Conservation (phyloP, 1,140 invertebrate genomes). For the Druon quercuslanigerum region DNA sequence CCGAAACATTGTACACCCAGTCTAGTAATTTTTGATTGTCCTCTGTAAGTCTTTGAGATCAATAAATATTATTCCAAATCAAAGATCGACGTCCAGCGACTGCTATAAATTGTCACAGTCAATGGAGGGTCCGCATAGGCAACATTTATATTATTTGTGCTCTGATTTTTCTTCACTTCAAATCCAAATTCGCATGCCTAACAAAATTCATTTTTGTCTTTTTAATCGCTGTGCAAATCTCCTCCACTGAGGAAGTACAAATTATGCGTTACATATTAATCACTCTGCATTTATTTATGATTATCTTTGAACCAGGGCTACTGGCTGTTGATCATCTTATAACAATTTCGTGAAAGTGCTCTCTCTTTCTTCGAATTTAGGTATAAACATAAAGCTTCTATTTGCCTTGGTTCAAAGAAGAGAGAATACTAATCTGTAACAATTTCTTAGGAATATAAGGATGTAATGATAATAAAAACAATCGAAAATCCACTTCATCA, state of each 20-base stretch:
- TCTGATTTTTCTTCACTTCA: neutral
- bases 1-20: neutral
- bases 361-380: neutral
- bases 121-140: conserved; percentile 35
- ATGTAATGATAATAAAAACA: conserved; percentile 23
- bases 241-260: conserved; percentile 41
- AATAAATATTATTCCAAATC: conserved; percentile 20
- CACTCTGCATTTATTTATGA: conserved; percentile 39
- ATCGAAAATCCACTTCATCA: neutral
- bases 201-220: neutral
- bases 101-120: conserved; percentile 21
- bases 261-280: conserved; percentile 32
- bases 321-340: neutral
- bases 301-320: conserved; percentile 25
- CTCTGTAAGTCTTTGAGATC: conserved; percentile 11
- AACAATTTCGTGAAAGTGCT: neutral
- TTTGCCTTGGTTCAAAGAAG: conserved; percentile 1
- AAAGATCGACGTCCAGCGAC: conserved; percentile 13
- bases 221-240: conserved; percentile 34
- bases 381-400: neutral
- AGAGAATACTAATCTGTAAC: conserved; percentile 15
- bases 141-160: neutral
- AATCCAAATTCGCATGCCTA: too few species aligned
- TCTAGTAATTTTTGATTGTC: neutral
- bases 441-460: conserved; percentile 17